Evolutionary conservation across 2,888 invertebrate species (phyloP).

Genomic region (Spodoptera picta): DNA sequence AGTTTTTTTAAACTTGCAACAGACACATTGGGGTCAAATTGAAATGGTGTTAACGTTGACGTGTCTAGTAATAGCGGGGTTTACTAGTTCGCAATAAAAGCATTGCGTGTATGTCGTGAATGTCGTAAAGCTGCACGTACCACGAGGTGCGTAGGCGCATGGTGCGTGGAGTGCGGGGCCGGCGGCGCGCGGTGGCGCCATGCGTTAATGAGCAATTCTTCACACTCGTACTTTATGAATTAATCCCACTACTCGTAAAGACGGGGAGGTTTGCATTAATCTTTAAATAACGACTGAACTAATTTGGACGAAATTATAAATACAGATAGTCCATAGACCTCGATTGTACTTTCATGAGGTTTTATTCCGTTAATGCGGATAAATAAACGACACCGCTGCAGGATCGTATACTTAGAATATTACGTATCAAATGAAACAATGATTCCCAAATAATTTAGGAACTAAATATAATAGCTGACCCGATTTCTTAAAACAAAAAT

Average conservation of each 20-base stretch:
- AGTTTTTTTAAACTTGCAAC: conserved; percentile 29
- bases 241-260: neutral
- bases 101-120: conserved; percentile 45
- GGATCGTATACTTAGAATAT: too few species aligned
- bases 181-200: conserved; percentile 34
- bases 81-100: conserved; percentile 46
- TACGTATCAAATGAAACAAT: too few species aligned
- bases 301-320: too few species aligned
- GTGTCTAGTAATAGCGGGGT: conserved; percentile 34
- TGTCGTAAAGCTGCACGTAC: conserved; percentile 35
- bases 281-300: too few species aligned
- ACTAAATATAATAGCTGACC: conserved; percentile 13
- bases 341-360: too few species aligned
- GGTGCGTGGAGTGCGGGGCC: conserved; percentile 18
- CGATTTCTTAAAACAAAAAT: conserved; percentile 1
- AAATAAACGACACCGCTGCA: too few species aligned
- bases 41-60: conserved; percentile 38
- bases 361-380: too few species aligned
- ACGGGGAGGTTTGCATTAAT: too few species aligned
- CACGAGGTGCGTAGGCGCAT: conserved; percentile 44
- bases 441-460: conserved; percentile 1
- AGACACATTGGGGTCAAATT: conserved; percentile 48
- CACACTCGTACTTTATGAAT: conserved; percentile 11
- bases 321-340: too few species aligned
- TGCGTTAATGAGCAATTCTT: conserved; percentile 25